A percentile compares a stretch with the other conserved stretches of the same genome.
Evolutionary conservation across 1,140 invertebrate genomes (phyloP).

Genomic region (Maconellicoccus hirsutus): DNA sequence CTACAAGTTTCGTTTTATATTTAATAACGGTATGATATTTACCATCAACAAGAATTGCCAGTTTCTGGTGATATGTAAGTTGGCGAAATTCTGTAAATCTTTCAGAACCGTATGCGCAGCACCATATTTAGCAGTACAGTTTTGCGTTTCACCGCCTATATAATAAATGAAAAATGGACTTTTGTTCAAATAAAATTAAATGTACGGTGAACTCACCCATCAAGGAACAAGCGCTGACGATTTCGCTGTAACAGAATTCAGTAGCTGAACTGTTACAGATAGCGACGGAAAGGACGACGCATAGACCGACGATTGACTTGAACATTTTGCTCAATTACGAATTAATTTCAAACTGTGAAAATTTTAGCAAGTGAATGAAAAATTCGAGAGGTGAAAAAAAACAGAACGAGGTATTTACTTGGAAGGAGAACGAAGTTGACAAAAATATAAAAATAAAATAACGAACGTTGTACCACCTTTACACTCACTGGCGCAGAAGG

Average conservation of each 20-base stretch:
- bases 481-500: slow-evolving; percentile 83
- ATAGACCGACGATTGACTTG: background rate
- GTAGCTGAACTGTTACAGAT: background rate
- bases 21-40: slow-evolving; percentile 26
- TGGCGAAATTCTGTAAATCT: slow-evolving; percentile 47
- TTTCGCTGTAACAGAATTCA: slow-evolving; percentile 49
- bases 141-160: slow-evolving; percentile 33
- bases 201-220: slow-evolving; percentile 34
- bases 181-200: background rate
- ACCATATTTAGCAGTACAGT: slow-evolving; percentile 57
- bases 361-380: background rate
- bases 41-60: slow-evolving; percentile 58
- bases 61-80: slow-evolving; percentile 51
- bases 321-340: background rate
- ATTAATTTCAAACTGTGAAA: background rate
- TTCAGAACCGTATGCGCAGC: slow-evolving; percentile 39
- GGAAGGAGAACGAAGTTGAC: background rate
- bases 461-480: slow-evolving; percentile 46
- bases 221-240: slow-evolving; percentile 42
- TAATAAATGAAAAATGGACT: background rate
- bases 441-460: background rate
- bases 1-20: background rate
- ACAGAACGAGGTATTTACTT: background rate
- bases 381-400: background rate
- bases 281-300: background rate